phyloP scores from a whole-genome alignment of 2,888 invertebrate genomes.

The Ornithoptera priamus region DNA sequence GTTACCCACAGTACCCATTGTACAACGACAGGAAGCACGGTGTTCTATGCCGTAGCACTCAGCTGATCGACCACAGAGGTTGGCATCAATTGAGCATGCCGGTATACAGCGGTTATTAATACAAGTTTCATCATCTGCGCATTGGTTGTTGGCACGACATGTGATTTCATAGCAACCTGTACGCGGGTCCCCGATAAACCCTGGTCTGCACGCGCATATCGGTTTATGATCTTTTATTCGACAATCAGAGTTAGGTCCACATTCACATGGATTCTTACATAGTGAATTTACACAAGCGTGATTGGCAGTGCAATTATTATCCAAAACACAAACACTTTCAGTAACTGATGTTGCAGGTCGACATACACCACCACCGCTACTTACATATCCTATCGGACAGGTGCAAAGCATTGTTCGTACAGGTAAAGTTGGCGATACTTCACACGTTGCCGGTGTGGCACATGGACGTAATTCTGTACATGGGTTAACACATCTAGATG shows the following conservation, averaged over 20 bases:
- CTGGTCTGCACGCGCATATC: constrained; percentile 90
- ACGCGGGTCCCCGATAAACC: constrained; percentile 92
- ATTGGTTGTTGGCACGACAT: constrained; percentile 87
- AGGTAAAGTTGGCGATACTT: constrained; percentile 89
- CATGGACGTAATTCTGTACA: constrained; percentile 90
- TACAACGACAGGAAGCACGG: constrained; percentile 90
- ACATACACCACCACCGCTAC: constrained; percentile 91
- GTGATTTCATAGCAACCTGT: constrained; percentile 88
- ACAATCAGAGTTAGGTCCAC: constrained; percentile 92
- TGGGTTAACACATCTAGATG: constrained; percentile 90
- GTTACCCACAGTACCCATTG: constrained; percentile 89
- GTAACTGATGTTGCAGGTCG: constrained; percentile 84
- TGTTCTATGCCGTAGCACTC: constrained; percentile 90
- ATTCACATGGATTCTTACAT: constrained; percentile 91
- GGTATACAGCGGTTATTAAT: constrained; percentile 90
- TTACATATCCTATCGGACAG: constrained; percentile 93
- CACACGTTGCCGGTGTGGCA: constrained; percentile 87
- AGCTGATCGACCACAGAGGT: constrained; percentile 87
- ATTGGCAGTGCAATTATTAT: constrained; percentile 88
- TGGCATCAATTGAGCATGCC: constrained; percentile 85
- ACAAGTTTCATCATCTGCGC: constrained; percentile 91
- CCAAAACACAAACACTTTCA: constrained; percentile 84
- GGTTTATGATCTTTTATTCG: constrained; percentile 92
- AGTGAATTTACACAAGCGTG: constrained; percentile 89
- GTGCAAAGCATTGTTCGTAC: constrained; percentile 94